A percentile compares a stretch with the other conserved stretches of the same genome.
These are phyloP conservation scores for Pangasius macronema DNA, from an alignment of 2,797 vertebrate species.

Conservation along the genomic window DNA sequence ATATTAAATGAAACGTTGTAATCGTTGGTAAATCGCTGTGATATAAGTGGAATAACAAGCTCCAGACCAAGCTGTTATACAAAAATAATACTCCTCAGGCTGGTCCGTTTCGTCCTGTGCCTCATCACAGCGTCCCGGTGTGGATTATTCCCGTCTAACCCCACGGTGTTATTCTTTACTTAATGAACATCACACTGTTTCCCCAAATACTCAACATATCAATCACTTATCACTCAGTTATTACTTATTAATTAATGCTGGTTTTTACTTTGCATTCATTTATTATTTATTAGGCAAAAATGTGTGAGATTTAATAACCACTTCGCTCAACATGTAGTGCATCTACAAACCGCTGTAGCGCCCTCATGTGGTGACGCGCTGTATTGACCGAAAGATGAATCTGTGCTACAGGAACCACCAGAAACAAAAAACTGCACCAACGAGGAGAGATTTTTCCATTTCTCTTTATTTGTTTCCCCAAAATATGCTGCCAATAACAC, in stretches of 20 bases:
- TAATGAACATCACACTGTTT: not conserved
- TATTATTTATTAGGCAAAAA: no score
- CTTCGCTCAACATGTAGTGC: not conserved
- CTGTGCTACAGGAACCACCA: not conserved
- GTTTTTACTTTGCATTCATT: not conserved
- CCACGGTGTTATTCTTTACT: no score
- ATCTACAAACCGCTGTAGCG: not conserved
- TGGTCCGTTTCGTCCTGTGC: no score
- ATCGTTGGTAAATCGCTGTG: no score
- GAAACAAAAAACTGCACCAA: slow-evolving; percentile 4
- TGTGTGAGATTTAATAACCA: not conserved
- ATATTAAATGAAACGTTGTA: no score
- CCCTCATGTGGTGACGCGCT: not conserved
- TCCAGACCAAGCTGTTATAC: no score
- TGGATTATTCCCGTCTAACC: no score
- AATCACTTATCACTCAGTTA: not conserved
- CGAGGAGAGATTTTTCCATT: slow-evolving; percentile 34
- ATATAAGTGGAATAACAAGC: no score
- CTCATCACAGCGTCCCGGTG: no score
- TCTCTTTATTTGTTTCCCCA: slow-evolving; percentile 62
- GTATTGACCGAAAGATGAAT: not conserved
- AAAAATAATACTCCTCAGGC: no score
- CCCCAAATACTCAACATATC: not conserved
- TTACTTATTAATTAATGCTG: not conserved
- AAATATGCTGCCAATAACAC: slow-evolving; percentile 64